Base-by-base conservation (phyloP, 2,797 vertebrate species). In the Buceros bicornis region DNA sequence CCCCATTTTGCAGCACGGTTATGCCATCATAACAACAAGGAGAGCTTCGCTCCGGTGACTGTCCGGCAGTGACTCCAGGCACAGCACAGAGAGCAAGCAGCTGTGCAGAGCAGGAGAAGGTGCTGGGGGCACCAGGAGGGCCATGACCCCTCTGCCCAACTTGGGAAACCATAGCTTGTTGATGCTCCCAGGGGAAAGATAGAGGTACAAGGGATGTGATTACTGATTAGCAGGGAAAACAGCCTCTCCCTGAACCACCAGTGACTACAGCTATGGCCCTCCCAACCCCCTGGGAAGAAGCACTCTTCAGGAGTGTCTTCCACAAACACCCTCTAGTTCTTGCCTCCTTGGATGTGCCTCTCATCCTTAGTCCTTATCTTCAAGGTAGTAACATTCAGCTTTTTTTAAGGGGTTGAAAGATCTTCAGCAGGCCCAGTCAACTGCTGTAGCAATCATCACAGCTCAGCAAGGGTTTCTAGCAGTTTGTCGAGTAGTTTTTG, bases 401-500 rank as follows among this genome's bases (percentile, higher is more conserved):
- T 54, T 83, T 60, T 81, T 81, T 13, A 50, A 90, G 67, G n/a
- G 33, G 25, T 19, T 94, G 54, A 79, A 72, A 89, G 62, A 84
- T 29, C 29, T 76, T 91, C 40, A 33, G 21, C 48, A 85, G 60
- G 13, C 42, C 64, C 64, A 45, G 53, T 22, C 78, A 71, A 50
- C 67, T 67, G 70, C 28, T 83, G 47, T 1, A 35, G 47, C 17
- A 66, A 88, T 67, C 22, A 54, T 79, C 60, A 57, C 54, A 45
- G 43, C 28, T 93, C 26, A 19, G 56, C 50, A 54, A 87, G 13
- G 35, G 5, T 28, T 89, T 89, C 67, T 80, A 77, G 70, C 4
- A 60, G 77, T 58, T 58, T 95, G 89, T 71, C 66, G 82, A 92
- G 77, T 56, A 72, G 67, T 86, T 82, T 60, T 70, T 87, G 87